Conservation (phyloP, 2,797 vertebrate species). For the Gymnoscopelus braueri region DNA sequence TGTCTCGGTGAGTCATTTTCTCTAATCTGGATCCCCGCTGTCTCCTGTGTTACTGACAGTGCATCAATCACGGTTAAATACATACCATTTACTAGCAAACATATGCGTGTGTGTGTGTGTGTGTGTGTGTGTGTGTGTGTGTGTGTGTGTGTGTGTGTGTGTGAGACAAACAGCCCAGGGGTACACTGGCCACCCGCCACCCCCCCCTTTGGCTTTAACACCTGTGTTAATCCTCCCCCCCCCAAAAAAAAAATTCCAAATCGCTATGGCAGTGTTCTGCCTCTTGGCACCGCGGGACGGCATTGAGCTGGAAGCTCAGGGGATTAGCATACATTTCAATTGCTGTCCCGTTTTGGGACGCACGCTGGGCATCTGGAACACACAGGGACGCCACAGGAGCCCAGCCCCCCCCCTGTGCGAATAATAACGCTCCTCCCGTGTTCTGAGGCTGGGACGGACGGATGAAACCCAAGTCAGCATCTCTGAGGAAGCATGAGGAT, state of each 20-base stretch:
- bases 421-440: too few relatives aligned
- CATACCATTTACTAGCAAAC: conserved; percentile 40
- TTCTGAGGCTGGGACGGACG: too few relatives aligned
- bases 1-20: conserved; percentile 59
- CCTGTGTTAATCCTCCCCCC: conserved; percentile 50
- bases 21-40: conserved; percentile 74
- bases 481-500: too few relatives aligned
- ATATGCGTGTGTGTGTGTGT: background rate
- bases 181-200: conserved; percentile 50
- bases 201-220: conserved; percentile 8
- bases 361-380: too few relatives aligned
- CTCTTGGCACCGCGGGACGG: conserved; percentile 39
- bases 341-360: conserved; percentile 50
- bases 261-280: conserved; percentile 59
- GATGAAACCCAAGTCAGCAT: too few relatives aligned
- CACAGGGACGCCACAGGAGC: too few relatives aligned
- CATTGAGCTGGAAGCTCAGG: conserved; percentile 22
- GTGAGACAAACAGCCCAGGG: conserved; percentile 16
- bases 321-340: conserved; percentile 74
- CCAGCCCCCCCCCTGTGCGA: too few relatives aligned
- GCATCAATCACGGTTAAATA: conserved; percentile 71
- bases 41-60: conserved; percentile 65
- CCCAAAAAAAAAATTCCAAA: conserved; percentile 39
- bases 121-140: background rate
- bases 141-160: background rate